Conservation (phyloP, 2,888 invertebrate species). For the Apodemia hepburni region DNA sequence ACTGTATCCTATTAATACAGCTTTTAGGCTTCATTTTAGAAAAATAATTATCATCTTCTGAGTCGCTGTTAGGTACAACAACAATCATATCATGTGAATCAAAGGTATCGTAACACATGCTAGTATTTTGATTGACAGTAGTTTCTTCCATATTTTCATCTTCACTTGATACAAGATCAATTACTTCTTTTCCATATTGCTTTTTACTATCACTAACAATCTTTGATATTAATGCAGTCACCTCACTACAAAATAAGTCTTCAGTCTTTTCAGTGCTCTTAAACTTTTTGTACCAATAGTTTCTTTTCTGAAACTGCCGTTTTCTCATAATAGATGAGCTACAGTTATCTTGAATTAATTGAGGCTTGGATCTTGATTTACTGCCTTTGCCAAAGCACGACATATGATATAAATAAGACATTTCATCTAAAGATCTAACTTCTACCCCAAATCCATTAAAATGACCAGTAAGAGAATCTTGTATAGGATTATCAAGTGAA, state of each 20-base stretch:
- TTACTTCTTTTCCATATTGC: slow-evolving; percentile 51
- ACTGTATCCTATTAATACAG: slow-evolving; percentile 78
- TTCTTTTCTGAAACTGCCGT: slow-evolving; percentile 81
- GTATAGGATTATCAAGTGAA: slow-evolving; percentile 65
- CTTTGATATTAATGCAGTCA: slow-evolving; percentile 49
- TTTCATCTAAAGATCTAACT: slow-evolving; percentile 79
- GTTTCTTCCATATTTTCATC: slow-evolving; percentile 41
- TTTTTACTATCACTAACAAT: slow-evolving; percentile 49
- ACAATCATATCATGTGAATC: slow-evolving; percentile 67
- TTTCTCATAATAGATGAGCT: slow-evolving; percentile 75
- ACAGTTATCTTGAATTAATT: slow-evolving; percentile 51
- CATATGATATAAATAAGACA: slow-evolving; percentile 82
- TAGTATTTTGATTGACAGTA: slow-evolving; percentile 26
- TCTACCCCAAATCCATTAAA: slow-evolving; percentile 86
- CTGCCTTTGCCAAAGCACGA: slow-evolving; percentile 90
- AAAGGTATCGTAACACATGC: slow-evolving; percentile 33
- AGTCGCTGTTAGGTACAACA: slow-evolving; percentile 83
- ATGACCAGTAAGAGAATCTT: slow-evolving; percentile 76
- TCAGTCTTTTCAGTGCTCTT: slow-evolving; percentile 39
- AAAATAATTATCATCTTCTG: slow-evolving; percentile 82
- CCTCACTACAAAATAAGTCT: slow-evolving; percentile 50
- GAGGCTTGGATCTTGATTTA: slow-evolving; percentile 78
- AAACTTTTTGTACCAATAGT: slow-evolving; percentile 75
- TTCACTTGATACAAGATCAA: slow-evolving; percentile 71
- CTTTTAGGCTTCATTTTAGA: slow-evolving; percentile 79